Evolutionary conservation across 2,888 invertebrate species (phyloP), one percentile per base, ranked within the genome.

Genomic region (Dynastes tityus): DNA sequence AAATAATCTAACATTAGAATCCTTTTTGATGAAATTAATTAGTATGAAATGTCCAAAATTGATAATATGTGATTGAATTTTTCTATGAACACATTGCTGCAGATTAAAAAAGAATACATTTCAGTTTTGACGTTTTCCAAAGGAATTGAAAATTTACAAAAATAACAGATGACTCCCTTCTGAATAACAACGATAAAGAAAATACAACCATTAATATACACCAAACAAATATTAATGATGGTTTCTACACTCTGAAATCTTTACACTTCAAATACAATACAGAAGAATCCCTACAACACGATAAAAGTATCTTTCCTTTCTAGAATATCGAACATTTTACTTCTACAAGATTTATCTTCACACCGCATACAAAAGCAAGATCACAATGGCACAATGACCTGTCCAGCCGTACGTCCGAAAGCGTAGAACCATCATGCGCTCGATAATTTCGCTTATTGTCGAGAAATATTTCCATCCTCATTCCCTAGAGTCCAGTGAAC

Each of bases 401-500:
- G 55, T 58, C 55, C 55, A 22, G 16, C 55, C 2, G 22, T 22
- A 58, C 55, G 22, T 58, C 55, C 16, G 22, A 22, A 58, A 22
- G 22, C 13, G 55, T 3, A 16, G 22, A 22, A 45, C 55, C 75
- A 76, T 76, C 75, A 76, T 76, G 27, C 64, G 64, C 29, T 16
- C 51, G 64, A 76, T 76, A 76, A 76, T 76, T 76, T 76, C 76
- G 32, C 67, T 49, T 22, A 76, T 76, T 76, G 76, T 76, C 76
- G 29, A 53, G 65, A 55, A 73, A 58, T 37, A 61, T 58, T 27
- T 73, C 58, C 45, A 8, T 53, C 53, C 53, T 16, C 16, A 1
- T 37, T 37, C 32, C 32, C 32, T 5, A 37, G 8, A n/a, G 16
- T n/a, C n/a, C 13, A 58, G 22, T 22, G 55, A 16, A 67, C 67